Conservation (phyloP, 2,113 vertebrate species). For the Microtus montanus region DNA sequence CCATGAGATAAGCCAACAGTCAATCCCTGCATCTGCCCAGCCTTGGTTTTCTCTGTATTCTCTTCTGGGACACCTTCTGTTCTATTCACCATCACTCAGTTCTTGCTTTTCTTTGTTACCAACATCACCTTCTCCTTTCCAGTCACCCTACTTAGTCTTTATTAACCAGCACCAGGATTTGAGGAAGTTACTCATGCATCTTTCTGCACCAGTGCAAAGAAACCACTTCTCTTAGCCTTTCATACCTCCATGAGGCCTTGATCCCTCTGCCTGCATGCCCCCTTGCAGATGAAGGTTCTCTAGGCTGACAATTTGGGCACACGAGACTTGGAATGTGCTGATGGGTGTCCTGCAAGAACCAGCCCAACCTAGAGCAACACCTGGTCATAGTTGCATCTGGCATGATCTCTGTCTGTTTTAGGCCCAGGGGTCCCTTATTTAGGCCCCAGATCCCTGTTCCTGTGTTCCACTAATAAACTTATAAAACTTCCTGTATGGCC, state of each 20-base stretch:
- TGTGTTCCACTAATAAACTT: conserved; percentile 56
- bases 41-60: not conserved
- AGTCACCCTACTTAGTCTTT: not conserved
- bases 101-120: conserved; percentile 1
- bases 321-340: not conserved
- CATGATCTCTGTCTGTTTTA: not conserved
- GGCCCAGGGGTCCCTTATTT: not conserved
- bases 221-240: not conserved
- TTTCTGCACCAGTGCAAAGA: not conserved
- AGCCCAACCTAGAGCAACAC: not conserved
- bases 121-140: not conserved
- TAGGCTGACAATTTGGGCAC: not conserved
- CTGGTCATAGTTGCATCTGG: not conserved
- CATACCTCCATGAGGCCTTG: not conserved
- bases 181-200: not conserved
- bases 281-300: not conserved
- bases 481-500: not conserved
- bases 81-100: not conserved
- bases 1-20: conserved; percentile 47
- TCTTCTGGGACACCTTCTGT: not conserved
- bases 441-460: not conserved
- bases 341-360: not conserved
- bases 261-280: not conserved
- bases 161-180: not conserved
- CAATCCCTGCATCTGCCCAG: not conserved